These are phyloP conservation scores for Lithobates pipiens DNA, from an alignment of 2,797 vertebrate species.

Conservation along the genomic window DNA sequence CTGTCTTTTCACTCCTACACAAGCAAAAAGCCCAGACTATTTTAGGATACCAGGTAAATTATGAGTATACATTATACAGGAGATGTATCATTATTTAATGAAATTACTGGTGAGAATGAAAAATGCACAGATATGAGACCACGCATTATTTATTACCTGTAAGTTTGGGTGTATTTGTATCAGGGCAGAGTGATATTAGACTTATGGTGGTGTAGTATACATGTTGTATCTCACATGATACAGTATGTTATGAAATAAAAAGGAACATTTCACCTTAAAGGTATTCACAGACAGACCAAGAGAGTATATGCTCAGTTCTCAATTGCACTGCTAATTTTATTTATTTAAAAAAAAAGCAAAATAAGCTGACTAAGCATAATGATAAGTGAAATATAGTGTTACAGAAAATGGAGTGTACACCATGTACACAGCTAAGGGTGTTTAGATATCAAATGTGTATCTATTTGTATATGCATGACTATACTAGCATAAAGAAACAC, in stretches of 20 bases:
- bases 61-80: conserved; percentile 1
- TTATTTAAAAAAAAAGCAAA: not conserved
- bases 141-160: not conserved
- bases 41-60: conserved; percentile 32
- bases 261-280: not conserved
- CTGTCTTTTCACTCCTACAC: conserved; percentile 16
- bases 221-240: conserved; percentile 6
- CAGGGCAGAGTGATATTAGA: not conserved
- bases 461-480: not conserved
- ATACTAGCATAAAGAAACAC: not conserved
- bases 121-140: not conserved
- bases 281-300: no score
- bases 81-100: conserved; percentile 28
- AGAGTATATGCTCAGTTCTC: not conserved
- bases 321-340: not conserved
- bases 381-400: not conserved
- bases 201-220: not conserved
- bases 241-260: not conserved
- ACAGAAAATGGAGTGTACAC: no score
- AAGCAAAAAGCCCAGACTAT: not conserved
- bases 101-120: conserved; percentile 15
- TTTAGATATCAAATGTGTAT: not conserved
- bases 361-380: not conserved
- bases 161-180: not conserved
- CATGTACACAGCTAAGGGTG: not conserved